Base-by-base conservation (phyloP, 2,888 invertebrate genomes). In the Leptopilina syphax region DNA sequence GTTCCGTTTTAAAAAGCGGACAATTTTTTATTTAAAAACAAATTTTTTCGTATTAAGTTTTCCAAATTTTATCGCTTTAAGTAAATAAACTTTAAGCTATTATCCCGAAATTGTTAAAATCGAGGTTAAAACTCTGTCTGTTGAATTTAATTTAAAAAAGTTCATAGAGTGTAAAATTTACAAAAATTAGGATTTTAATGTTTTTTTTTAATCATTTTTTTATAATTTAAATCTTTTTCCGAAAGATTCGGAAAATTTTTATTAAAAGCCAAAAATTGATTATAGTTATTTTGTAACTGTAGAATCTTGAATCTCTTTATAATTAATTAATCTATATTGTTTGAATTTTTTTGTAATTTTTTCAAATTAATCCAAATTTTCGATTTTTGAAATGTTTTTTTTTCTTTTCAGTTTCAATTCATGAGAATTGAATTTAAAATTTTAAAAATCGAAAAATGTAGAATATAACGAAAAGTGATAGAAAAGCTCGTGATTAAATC, bases 131-230 rank as follows among this genome's bases (percentile, higher is more conserved):
- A 24, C 1, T 24, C 24, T 63, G 9, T 63, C 63, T 63, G 2
- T 63, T 63, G 24, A 63, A 63, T 63, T 63, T 63, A 63, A 63
- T 63, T 63, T 63, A 1, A 63, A 18, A 63, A 63, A 63, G 34
- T 24, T 63, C 9, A 1, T 24, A 63, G 63, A 34, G 4, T 18
- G 7, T 18, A 18, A 60, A 60, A 10, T 50, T 50, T 50, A 10
- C 3, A 12, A 50, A 47, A 50, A 50, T 50, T 50, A 10, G 50
- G 12, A 1, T 50, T 50, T 50, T 50, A 50, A 50, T 3, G 47
- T 50, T 50, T 50, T 50, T 50, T 50, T 50, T 50, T 50, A 10
- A 50, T 50, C 50, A 1, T 27, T 34, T 3, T 34, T 9, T 9
- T 50, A 12, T 10, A 50, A 50, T 50, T 50, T 10, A 10, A 50